Evolutionary conservation across 2,888 invertebrate species (phyloP).

Genomic region (Monoplex corrugatus): DNA sequence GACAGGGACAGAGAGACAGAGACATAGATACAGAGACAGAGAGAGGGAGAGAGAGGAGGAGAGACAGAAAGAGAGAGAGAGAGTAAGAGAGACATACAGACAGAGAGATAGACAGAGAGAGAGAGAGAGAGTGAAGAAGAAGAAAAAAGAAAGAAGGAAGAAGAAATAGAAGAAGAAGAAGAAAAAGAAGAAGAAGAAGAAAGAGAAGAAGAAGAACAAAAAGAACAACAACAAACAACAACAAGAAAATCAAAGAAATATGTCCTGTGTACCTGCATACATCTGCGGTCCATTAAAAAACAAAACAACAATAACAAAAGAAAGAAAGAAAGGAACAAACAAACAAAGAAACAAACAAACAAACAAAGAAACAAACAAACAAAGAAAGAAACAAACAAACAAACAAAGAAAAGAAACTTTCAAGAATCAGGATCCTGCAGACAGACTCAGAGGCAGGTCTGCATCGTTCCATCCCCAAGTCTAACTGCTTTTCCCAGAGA

Average conservation of each 20-base stretch:
- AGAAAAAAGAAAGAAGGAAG: not conserved
- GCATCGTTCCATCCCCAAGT: too few relatives aligned
- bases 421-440: too few relatives aligned
- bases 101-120: not conserved
- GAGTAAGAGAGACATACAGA: not conserved
- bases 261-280: too few relatives aligned
- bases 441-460: not conserved
- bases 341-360: not conserved
- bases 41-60: not conserved
- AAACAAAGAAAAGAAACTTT: too few relatives aligned
- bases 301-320: not conserved
- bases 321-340: not conserved
- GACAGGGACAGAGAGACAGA: too few relatives aligned
- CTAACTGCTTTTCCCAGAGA: too few relatives aligned
- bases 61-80: not conserved
- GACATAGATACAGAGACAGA: too few relatives aligned
- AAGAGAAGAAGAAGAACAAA: not conserved
- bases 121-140: not conserved
- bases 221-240: not conserved
- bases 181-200: not conserved
- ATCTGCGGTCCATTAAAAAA: too few relatives aligned
- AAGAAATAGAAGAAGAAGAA: not conserved
- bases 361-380: not conserved
- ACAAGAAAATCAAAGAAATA: too few relatives aligned
- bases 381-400: not conserved